These are phyloP conservation scores for Coboldia fuscipes DNA, from an alignment of 1,140 invertebrate genomes.

Conservation along the genomic window DNA sequence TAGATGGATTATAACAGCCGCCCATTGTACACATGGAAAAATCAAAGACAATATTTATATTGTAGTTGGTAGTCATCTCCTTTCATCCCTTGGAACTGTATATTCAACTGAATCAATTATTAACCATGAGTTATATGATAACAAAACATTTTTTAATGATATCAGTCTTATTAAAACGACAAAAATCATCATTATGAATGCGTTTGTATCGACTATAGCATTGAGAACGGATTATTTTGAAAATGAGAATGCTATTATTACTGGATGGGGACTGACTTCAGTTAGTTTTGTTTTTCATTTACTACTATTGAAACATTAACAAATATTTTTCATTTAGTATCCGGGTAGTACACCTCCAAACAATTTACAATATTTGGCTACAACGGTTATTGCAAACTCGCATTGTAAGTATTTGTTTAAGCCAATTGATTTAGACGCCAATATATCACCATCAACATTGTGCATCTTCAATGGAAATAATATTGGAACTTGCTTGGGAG, in stretches of 20 bases:
- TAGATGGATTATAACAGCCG: conserved; percentile 22
- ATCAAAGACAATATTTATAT: conserved; percentile 15
- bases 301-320: no score
- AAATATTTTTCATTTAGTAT: no score
- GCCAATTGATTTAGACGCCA: background rate
- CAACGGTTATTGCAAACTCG: conserved; percentile 1
- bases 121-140: conserved; percentile 24
- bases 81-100: conserved; percentile 22
- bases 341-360: background rate
- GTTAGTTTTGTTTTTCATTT: no score
- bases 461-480: background rate
- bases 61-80: conserved; percentile 25
- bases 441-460: background rate
- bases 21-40: conserved; percentile 21
- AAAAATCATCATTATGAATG: conserved; percentile 14
- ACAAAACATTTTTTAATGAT: conserved; percentile 18
- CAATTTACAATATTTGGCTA: background rate
- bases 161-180: conserved; percentile 19
- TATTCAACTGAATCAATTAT: conserved; percentile 22
- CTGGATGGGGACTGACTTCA: conserved; percentile 24
- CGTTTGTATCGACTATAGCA: conserved; percentile 15
- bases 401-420: background rate
- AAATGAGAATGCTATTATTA: conserved; percentile 15
- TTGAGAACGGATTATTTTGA: conserved; percentile 14
- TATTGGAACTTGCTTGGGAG: conserved; percentile 7